phyloP scores from a whole-genome alignment of 2,888 invertebrate genomes.

The Drosophila gaucha region DNA sequence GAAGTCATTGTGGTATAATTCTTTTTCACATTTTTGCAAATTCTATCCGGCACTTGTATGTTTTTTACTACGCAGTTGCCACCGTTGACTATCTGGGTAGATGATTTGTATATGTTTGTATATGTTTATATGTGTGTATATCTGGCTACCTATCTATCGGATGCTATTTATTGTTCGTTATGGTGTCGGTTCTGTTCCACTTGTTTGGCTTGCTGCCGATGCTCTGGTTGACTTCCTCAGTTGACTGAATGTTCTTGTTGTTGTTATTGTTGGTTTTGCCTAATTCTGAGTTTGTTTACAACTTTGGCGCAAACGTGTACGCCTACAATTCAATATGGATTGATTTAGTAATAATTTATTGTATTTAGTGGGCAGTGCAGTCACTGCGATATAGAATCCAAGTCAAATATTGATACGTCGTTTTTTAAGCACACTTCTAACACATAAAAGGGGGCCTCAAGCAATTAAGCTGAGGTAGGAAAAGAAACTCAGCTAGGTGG shows the following conservation, averaged over 20 bases:
- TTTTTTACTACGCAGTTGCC: constrained; percentile 44
- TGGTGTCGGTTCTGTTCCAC: constrained; percentile 59
- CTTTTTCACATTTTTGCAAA: constrained; percentile 34
- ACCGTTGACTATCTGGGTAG: constrained; percentile 19
- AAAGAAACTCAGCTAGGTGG: too few species aligned
- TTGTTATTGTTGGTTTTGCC: constrained; percentile 62
- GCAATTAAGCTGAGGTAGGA: too few species aligned
- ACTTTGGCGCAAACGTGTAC: constrained; percentile 67
- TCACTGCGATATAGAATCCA: constrained; percentile 46
- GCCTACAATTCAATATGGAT: constrained; percentile 68
- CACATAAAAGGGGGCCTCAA: too few species aligned
- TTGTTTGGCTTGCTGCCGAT: constrained; percentile 39
- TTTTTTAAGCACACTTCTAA: too few species aligned
- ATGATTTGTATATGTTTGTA: constrained; percentile 8
- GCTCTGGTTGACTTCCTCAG: constrained; percentile 51
- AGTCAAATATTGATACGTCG: constrained; percentile 1
- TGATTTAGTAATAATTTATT: constrained; percentile 68
- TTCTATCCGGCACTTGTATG: constrained; percentile 21
- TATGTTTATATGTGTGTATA: background rate
- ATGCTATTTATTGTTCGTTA: constrained; percentile 20
- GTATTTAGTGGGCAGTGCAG: constrained; percentile 78
- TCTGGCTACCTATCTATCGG: constrained; percentile 16
- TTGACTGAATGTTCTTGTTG: constrained; percentile 24
- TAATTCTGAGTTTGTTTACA: constrained; percentile 73
- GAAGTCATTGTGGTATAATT: constrained; percentile 22